phyloP scores from a whole-genome alignment of 2,113 vertebrate genomes.

The Gnathonemus longibarbis region DNA sequence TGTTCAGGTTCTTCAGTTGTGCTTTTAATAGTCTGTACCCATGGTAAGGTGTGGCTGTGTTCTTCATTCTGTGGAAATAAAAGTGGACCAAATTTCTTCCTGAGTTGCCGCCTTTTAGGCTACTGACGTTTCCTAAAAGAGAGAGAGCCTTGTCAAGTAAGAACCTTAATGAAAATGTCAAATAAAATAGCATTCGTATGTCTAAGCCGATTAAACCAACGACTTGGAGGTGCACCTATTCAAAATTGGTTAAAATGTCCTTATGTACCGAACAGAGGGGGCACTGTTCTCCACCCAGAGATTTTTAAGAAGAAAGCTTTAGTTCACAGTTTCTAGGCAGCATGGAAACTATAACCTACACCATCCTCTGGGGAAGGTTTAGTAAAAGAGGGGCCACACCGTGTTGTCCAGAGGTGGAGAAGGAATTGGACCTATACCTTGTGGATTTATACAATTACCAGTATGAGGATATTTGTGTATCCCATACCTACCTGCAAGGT shows the following conservation, averaged over 20 bases:
- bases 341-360: not conserved
- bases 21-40: not conserved
- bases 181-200: not conserved
- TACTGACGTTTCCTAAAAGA: constrained; percentile 8
- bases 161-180: constrained; percentile 21
- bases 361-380: not conserved
- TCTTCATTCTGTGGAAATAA: not conserved
- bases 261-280: not conserved
- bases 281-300: not conserved
- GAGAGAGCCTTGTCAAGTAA: not conserved
- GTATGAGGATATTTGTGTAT: not conserved
- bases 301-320: not conserved
- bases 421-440: not conserved
- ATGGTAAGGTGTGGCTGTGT: not conserved
- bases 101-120: not conserved
- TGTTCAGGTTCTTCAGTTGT: not conserved
- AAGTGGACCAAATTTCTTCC: not conserved
- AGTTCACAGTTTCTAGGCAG: not conserved
- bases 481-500: not conserved
- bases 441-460: not conserved
- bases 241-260: not conserved
- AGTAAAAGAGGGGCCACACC: not conserved
- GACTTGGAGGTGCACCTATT: not conserved
- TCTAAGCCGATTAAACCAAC: not conserved
- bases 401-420: not conserved